Evolutionary conservation across 2,797 vertebrate genomes (phyloP).

Genomic region (Alosa sapidissima): DNA sequence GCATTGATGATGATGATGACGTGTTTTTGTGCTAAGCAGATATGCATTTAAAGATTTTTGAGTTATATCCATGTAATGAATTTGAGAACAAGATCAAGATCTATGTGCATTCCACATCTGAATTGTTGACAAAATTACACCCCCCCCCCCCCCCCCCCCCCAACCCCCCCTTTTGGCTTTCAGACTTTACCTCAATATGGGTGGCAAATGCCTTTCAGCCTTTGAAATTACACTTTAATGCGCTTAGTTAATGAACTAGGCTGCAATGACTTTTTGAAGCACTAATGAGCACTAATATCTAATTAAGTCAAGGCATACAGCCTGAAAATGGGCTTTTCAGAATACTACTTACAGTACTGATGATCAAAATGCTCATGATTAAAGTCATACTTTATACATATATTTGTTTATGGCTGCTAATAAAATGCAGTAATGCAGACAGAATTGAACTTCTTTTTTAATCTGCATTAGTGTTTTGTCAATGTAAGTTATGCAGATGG

Average conservation of each 20-base stretch:
- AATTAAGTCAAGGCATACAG: neutral
- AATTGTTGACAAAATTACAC: no score
- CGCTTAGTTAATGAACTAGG: neutral
- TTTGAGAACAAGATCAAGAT: neutral
- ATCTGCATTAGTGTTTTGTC: neutral
- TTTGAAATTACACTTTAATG: neutral
- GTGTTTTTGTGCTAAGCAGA: neutral
- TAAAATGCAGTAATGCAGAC: neutral
- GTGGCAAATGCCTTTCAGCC: neutral
- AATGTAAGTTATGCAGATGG: neutral
- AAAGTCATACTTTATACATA: neutral
- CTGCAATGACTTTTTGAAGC: neutral
- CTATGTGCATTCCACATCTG: no score
- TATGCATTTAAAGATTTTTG: neutral
- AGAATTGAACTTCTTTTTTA: neutral
- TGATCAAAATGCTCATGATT: conserved; percentile 6
- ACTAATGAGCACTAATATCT: neutral
- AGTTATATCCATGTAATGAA: neutral
- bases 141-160: no score
- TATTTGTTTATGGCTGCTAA: neutral
- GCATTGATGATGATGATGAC: no score
- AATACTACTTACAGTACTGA: neutral
- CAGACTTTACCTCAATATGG: neutral
- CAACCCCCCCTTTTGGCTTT: neutral
- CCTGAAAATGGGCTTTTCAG: neutral